Base-by-base conservation (phyloP, 2,797 vertebrate species). In the Dicrostonyx torquatus region DNA sequence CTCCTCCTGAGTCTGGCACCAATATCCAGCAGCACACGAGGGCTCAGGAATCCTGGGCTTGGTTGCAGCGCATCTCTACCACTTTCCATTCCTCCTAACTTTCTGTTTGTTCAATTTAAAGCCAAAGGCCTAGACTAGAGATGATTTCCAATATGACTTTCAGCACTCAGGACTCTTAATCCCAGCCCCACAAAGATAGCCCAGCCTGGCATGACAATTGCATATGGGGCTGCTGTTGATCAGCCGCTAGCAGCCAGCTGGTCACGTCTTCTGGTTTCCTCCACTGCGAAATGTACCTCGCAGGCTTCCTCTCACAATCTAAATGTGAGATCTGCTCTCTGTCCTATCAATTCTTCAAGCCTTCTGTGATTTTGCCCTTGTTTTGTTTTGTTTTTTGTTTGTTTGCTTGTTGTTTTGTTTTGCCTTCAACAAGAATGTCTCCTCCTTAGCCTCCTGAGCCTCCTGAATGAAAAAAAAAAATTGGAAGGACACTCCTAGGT, bases 21-120 rank as follows among this genome's bases (percentile, higher is more conserved):
- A 91, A 24, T 24, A 37, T 31, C 86, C 43, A 29, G 26, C 53
- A 82, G 68, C 40, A 86, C 58, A 18, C 31, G 5, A 15, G 22
- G 76, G 78, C 34, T 87, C 43, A 66, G 29, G 76, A 93, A 48
- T 68, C 40, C 50, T 79, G 43, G 5, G 18, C 83, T 45, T 17
- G 66, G 72, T 58, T 14, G 15, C 82, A 77, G 53, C 22, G 9
- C 82, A 77, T 40, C 26, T 94, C 40, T 15, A 4, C 34, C 43
- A 37, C 48, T 48, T 72, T 34, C 64, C 76, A 55, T 43, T 43
- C 87, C 79, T 92, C 58, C 87, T 58, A 83, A n/a, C 50, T 95
- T 82, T 90, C 94, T 76, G 43, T 50, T 43, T 76, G 20, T 76
- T 85, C 53, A 2, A 31, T 75, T 93, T 90, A 76, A 86, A 70